A percentile compares a stretch with the other conserved stretches of the same genome.
Conservation (phyloP, 2,888 invertebrate genomes). For the Campaea margaritaria region DNA sequence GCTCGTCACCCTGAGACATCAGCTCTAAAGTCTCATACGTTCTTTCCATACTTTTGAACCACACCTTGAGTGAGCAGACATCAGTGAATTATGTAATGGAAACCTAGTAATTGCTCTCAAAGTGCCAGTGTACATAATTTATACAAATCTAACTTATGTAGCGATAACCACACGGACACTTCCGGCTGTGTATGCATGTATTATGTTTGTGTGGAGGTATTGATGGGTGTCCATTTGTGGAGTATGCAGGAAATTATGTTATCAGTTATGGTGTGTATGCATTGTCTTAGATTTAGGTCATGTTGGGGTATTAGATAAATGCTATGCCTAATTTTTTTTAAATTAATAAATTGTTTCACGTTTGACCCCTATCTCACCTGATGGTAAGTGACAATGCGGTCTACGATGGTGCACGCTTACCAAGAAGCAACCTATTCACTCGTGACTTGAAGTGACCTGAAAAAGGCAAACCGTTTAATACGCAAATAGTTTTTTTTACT, state of each 20-base stretch:
- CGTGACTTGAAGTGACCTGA: too few relatives aligned
- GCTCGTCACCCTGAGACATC: too few relatives aligned
- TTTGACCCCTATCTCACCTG: too few relatives aligned
- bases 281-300: slow-evolving; percentile 9
- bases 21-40: too few relatives aligned
- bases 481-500: too few relatives aligned
- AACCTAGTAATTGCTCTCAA: slow-evolving; percentile 81
- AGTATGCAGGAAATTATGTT: slow-evolving; percentile 23
- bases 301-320: not conserved
- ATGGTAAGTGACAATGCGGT: too few relatives aligned
- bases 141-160: slow-evolving; percentile 73
- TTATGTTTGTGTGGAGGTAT: slow-evolving; percentile 37
- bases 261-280: slow-evolving; percentile 10
- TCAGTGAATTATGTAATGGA: slow-evolving; percentile 84
- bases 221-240: slow-evolving; percentile 31
- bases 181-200: slow-evolving; percentile 49
- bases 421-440: too few relatives aligned
- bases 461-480: too few relatives aligned
- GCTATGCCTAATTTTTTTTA: not conserved
- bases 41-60: slow-evolving; percentile 55
- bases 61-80: slow-evolving; percentile 67
- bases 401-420: too few relatives aligned
- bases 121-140: slow-evolving; percentile 83
- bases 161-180: slow-evolving; percentile 51
- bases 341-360: too few relatives aligned